phyloP scores from a whole-genome alignment of 2,888 invertebrate species.

The Callinectes sapidus region DNA sequence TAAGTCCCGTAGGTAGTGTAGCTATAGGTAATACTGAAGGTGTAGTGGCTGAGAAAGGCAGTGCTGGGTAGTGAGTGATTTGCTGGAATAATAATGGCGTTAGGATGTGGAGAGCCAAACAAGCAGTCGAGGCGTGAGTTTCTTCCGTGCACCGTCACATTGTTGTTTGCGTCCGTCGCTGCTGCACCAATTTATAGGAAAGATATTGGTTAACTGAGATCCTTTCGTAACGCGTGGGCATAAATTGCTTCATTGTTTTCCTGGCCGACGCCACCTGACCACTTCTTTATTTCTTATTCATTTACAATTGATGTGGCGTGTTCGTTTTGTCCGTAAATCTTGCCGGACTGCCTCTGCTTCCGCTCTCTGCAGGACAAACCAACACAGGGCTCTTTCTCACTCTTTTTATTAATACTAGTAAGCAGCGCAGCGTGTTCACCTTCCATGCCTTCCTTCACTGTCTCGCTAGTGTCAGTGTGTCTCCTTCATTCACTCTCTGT shows the following conservation, averaged over 20 bases:
- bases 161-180: background rate
- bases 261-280: background rate
- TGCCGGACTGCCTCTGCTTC: background rate
- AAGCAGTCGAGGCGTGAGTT: background rate
- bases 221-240: background rate
- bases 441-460: background rate
- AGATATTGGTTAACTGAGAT: background rate
- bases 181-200: slow-evolving; percentile 29
- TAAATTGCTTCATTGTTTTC: slow-evolving; percentile 29
- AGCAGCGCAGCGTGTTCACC: background rate
- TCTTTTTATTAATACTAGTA: background rate
- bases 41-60: background rate
- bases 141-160: background rate
- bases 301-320: background rate
- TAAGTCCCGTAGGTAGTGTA: background rate
- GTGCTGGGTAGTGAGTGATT: background rate
- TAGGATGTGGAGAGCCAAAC: background rate
- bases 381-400: background rate
- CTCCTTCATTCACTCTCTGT: too few species aligned
- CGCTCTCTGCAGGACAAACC: background rate
- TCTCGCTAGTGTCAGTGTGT: too few species aligned
- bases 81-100: background rate
- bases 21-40: background rate
- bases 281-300: slow-evolving; percentile 9
- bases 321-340: background rate